Evolutionary conservation across 2,888 invertebrate species (phyloP).

Genomic region (Mesorhabditis belari): DNA sequence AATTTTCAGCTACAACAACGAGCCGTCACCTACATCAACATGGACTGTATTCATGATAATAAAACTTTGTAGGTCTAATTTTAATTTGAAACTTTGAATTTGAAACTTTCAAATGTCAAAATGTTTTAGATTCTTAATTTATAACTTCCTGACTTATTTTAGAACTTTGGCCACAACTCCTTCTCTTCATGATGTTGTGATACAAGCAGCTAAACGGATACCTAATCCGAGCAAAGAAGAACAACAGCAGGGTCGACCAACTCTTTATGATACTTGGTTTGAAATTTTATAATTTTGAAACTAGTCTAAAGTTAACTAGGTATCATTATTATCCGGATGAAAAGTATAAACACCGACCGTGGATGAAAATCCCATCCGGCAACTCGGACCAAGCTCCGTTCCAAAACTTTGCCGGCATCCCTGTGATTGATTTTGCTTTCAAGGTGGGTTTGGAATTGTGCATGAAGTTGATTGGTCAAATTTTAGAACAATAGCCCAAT

Average conservation of each 20-base stretch:
- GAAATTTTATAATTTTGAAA: conserved; percentile 14
- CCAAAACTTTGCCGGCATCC: conserved; percentile 48
- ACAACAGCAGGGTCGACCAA: conserved; percentile 19
- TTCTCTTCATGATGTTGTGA: conserved; percentile 51
- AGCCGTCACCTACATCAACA: conserved; percentile 56
- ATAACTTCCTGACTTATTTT: too few species aligned
- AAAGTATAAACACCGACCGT: conserved; percentile 16
- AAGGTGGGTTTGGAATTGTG: too few species aligned
- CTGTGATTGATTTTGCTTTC: background rate
- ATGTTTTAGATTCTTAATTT: too few species aligned
- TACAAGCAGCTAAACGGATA: conserved; percentile 52
- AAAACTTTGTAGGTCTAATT: conserved; percentile 22
- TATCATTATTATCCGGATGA: too few species aligned
- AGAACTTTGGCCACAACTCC: conserved; percentile 45
- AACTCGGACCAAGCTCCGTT: conserved; percentile 58
- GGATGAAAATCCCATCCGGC: conserved; percentile 50
- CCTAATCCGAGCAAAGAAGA: conserved; percentile 36
- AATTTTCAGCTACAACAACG: conserved; percentile 47
- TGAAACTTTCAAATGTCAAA: too few species aligned
- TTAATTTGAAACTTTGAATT: too few species aligned
- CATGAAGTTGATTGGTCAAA: too few species aligned
- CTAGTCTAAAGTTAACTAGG: conserved; percentile 3
- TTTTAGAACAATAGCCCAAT: conserved; percentile 1
- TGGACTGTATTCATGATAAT: conserved; percentile 51
- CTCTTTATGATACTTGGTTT: conserved; percentile 50